Base-by-base conservation (phyloP, 2,797 vertebrate species). In the Sphenopsis melanotis region DNA sequence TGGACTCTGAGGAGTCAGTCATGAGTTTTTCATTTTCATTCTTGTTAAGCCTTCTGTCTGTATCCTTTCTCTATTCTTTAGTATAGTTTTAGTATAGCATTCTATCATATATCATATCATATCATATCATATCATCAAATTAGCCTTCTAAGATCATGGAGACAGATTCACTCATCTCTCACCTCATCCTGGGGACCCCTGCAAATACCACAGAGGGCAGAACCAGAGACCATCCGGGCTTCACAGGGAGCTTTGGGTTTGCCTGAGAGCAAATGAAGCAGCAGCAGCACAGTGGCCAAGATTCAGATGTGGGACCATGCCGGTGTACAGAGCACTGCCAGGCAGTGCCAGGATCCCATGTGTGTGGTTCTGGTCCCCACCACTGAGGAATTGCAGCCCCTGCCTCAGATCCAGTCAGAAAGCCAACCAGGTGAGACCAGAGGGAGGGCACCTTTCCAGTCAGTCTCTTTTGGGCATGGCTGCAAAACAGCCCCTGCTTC, bases 291-390 rank as follows among this genome's bases (percentile, higher is more conserved):
- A 8, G 52, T 3, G 9, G 39, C 39, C 12, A 1, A 42, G 32
- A 22, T 14, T 27, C 1, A 1, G 30, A 15, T 2, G 2, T 0
- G 1, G 0, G 8, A 21, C 39, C 11, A 3, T 22, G 69, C 8
- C 19, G 7, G 24, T 29, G 6, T 16, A 10, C 0, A 1, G 32
- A 56, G 52, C 6, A 0, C 32, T 21, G 39, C 8, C 52, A 2
- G n/a, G 70, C 70, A 36, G 11, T 14, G 41, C 53, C 2, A 4
- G n/a, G n/a, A 14, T 56, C 8, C 26, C 5, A 1, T 42, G 24
- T 22, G 24, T 22, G 26, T 5, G 6, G 8, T 18, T 56, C 9
- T 10, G 26, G 11, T 46, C 20, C 9, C 18, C 53, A 36, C 53
- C 10, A 6, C 14, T 5, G n/a, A 36, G 41, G 4, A 46, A 29